Conservation (phyloP, 1,140 invertebrate genomes). For the Zaprionus vittiger region DNA sequence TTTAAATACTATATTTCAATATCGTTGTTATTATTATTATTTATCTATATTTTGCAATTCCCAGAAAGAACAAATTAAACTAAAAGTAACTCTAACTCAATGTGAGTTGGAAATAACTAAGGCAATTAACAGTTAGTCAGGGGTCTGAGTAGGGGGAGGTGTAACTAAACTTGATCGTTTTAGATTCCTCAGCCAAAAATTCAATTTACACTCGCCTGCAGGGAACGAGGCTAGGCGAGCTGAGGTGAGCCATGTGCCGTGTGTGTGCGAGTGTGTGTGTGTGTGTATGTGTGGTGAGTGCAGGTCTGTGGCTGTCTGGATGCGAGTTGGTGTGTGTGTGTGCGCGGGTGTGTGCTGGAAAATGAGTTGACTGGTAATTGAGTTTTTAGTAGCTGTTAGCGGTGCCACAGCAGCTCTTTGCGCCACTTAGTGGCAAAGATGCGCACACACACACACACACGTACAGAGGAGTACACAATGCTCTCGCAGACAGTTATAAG, state of each 20-base stretch:
- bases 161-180: conserved; percentile 26
- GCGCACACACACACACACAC: conserved; percentile 43
- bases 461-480: background rate
- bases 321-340: conserved; percentile 8
- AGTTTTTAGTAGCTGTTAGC: conserved; percentile 80
- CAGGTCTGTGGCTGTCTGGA: background rate
- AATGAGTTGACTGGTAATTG: conserved; percentile 68
- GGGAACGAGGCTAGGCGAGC: background rate
- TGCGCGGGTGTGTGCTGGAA: conserved; percentile 20
- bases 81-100: background rate
- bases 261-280: conserved; percentile 5
- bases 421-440: conserved; percentile 70
- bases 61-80: background rate
- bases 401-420: conserved; percentile 70
- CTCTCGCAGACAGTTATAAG: conserved; percentile 3
- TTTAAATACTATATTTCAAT: no score
- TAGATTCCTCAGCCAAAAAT: conserved; percentile 33
- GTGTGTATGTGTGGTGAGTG: conserved; percentile 3
- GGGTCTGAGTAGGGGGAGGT: background rate
- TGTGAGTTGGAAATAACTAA: background rate
- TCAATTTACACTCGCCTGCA: conserved; percentile 37
- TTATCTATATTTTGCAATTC: background rate
- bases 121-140: background rate
- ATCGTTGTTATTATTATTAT: no score
- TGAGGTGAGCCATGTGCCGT: background rate